These are phyloP conservation scores for Neopipo cinnamomea DNA, from an alignment of 2,113 vertebrate genomes.

Conservation along the genomic window DNA sequence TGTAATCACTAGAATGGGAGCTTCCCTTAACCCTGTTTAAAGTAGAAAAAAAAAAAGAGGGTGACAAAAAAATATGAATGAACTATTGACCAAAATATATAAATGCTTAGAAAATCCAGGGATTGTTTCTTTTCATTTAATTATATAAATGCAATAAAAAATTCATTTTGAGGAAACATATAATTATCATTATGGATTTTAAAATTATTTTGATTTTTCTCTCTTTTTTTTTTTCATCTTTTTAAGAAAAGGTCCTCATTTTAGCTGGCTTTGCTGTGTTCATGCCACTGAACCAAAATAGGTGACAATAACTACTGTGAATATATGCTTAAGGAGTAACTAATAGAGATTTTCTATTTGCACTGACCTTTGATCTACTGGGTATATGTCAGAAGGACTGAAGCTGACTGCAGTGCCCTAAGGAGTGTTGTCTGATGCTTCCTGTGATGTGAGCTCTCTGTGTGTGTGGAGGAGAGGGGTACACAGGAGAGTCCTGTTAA, in stretches of 20 bases:
- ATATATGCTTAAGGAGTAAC: background rate
- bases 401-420: background rate
- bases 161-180: background rate
- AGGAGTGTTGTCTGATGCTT: background rate
- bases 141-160: background rate
- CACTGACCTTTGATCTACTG: background rate
- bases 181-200: background rate
- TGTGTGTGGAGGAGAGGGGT: accelerated
- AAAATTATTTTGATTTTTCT: background rate
- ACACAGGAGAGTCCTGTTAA: background rate
- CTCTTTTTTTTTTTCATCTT: background rate
- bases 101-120: background rate
- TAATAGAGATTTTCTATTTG: background rate
- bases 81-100: background rate
- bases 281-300: background rate
- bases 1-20: background rate
- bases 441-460: background rate
- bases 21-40: background rate
- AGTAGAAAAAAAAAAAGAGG: background rate
- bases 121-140: background rate
- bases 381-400: background rate
- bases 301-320: background rate
- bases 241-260: background rate
- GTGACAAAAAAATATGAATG: background rate
- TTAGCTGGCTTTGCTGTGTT: background rate